A percentile compares a stretch with the other conserved stretches of the same genome.
These are phyloP conservation scores for Hippoglossus hippoglossus DNA, from an alignment of 2,797 vertebrate species.

Conservation along the genomic window DNA sequence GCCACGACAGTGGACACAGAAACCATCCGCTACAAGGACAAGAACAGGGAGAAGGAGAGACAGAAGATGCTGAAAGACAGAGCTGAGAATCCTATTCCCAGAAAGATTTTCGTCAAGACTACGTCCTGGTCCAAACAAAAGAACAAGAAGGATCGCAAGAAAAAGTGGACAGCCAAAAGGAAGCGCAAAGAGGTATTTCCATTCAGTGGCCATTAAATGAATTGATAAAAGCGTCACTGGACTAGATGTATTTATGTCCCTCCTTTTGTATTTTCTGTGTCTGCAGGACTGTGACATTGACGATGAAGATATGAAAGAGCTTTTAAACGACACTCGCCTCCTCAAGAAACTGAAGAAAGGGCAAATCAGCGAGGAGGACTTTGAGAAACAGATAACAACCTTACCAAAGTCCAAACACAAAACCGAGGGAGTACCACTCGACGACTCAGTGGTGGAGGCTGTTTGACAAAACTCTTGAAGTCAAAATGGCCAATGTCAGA, in stretches of 20 bases:
- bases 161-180: conserved; percentile 87
- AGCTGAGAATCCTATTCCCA: conserved; percentile 45
- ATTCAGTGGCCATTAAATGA: fast-evolving
- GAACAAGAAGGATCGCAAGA: conserved; percentile 88
- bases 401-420: conserved; percentile 30
- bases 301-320: conserved; percentile 89
- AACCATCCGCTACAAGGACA: conserved; percentile 93
- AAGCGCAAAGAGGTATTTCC: conserved; percentile 86
- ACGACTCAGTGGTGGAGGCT: not conserved
- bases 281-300: conserved; percentile 83
- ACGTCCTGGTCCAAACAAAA: conserved; percentile 97
- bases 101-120: conserved; percentile 84
- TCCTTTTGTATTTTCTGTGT: not conserved
- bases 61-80: conserved; percentile 84
- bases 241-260: not conserved
- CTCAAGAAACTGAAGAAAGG: conserved; percentile 94
- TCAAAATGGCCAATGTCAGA: not conserved
- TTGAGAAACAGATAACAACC: conserved; percentile 86
- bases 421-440: not conserved
- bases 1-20: conserved; percentile 88
- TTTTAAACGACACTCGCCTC: conserved; percentile 92
- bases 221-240: fast-evolving
- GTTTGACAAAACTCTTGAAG: not conserved
- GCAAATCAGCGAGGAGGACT: conserved; percentile 92
- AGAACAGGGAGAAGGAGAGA: conserved; percentile 91